phyloP scores from a whole-genome alignment of 1,140 invertebrate species.

The Cylas formicarius region DNA sequence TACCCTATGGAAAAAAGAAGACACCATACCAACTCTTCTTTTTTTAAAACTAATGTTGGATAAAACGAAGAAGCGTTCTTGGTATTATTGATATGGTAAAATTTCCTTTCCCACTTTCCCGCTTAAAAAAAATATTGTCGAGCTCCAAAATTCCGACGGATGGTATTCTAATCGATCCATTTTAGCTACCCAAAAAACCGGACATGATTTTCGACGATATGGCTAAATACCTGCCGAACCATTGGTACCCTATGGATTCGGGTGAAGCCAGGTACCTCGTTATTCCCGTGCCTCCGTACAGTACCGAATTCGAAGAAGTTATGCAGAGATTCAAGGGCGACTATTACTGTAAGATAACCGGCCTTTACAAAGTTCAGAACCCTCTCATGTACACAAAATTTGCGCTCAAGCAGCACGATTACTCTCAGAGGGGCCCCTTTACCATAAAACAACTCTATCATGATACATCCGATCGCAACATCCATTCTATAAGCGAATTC shows the following conservation, averaged over 20 bases:
- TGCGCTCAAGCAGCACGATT: slow-evolving; percentile 14
- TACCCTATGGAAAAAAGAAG: too few species aligned
- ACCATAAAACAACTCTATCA: slow-evolving; percentile 15
- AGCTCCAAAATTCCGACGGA: too few species aligned
- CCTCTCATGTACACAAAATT: slow-evolving; percentile 21
- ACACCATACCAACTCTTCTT: too few species aligned
- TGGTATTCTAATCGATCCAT: too few species aligned
- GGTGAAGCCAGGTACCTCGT: slow-evolving; percentile 7
- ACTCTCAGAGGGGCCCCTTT: slow-evolving; percentile 14
- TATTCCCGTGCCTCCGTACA: slow-evolving; percentile 1
- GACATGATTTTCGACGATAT: slow-evolving; percentile 19
- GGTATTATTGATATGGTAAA: too few species aligned
- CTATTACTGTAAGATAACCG: slow-evolving; percentile 2
- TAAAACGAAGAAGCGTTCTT: too few species aligned
- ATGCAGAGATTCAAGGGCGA: not conserved
- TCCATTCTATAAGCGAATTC: slow-evolving; percentile 16
- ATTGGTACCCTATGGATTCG: slow-evolving; percentile 15
- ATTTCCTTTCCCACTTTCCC: too few species aligned
- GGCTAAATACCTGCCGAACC: slow-evolving; percentile 2
- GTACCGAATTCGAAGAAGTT: slow-evolving; percentile 16
- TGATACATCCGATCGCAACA: slow-evolving; percentile 17
- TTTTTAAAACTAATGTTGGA: too few species aligned
- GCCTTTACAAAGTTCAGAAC: slow-evolving; percentile 23
- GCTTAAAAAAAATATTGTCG: too few species aligned
- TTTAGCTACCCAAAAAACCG: too few species aligned